Evolutionary conservation across 2,113 vertebrate species (phyloP).

Genomic region (Cairina moschata): DNA sequence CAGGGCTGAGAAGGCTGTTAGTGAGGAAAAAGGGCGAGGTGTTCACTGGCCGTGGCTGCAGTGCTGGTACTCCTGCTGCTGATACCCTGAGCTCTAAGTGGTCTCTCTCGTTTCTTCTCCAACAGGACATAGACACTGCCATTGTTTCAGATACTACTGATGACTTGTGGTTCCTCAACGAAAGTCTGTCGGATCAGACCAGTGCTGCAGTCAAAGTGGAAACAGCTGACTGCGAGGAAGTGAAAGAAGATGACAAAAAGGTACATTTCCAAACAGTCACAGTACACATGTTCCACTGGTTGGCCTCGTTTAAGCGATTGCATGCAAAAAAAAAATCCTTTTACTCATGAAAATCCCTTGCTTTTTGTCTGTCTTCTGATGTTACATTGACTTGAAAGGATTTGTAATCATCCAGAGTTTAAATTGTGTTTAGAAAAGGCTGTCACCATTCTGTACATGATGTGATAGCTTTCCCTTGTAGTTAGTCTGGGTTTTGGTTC

Average conservation of each 20-base stretch:
- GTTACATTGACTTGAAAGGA: neutral
- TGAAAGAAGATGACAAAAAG: slow-evolving; percentile 76
- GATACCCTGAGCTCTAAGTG: neutral
- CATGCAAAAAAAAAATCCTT: too few relatives aligned
- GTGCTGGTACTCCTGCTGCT: neutral
- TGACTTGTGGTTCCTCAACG: slow-evolving; percentile 93
- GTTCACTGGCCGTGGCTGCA: accelerated
- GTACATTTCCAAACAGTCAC: slow-evolving; percentile 36
- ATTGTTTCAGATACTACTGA: slow-evolving; percentile 96
- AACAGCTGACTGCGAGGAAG: slow-evolving; percentile 68
- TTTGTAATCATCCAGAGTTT: neutral
- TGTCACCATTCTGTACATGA: accelerated
- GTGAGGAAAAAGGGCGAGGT: neutral
- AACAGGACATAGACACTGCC: slow-evolving; percentile 92
- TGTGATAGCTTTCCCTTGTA: neutral
- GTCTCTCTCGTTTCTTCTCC: neutral
- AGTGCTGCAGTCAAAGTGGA: slow-evolving; percentile 86
- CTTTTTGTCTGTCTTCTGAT: neutral
- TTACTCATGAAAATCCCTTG: neutral
- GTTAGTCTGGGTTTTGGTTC: neutral
- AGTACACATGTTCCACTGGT: accelerated
- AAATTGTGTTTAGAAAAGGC: neutral
- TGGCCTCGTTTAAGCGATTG: neutral
- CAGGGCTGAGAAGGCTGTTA: neutral
- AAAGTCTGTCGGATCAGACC: slow-evolving; percentile 87